Evolutionary conservation across 2,113 vertebrate species (phyloP).

Genomic region (Trogon melanurus): DNA sequence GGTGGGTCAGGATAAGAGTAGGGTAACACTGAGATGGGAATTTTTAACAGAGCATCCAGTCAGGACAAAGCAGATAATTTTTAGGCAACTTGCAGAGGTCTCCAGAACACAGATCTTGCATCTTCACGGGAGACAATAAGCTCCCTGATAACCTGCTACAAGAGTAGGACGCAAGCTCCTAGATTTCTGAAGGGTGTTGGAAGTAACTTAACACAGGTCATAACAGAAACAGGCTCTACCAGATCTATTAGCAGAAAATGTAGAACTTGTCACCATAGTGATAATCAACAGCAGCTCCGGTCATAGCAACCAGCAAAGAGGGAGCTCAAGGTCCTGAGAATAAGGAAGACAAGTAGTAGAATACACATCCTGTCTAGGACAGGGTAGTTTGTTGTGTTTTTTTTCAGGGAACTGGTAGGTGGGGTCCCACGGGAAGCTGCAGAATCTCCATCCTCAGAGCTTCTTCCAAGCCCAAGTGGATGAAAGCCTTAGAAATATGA

Average conservation of each 20-base stretch:
- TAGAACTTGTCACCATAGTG: background rate
- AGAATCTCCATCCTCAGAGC: background rate
- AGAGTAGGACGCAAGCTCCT: background rate
- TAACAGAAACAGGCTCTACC: background rate
- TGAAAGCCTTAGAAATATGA: background rate
- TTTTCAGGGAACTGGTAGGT: background rate
- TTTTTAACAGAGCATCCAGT: background rate
- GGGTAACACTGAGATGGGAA: background rate
- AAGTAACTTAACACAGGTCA: background rate
- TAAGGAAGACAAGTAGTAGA: background rate
- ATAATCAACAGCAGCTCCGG: background rate
- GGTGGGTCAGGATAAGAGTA: background rate
- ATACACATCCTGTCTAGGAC: background rate
- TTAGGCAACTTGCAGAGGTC: background rate
- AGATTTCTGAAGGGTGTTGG: background rate
- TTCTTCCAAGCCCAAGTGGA: background rate
- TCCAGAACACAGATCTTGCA: background rate
- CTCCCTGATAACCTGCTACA: background rate
- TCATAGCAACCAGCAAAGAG: background rate
- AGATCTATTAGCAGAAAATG: background rate
- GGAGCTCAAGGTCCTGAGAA: background rate
- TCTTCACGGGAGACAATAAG: background rate
- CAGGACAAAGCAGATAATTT: background rate
- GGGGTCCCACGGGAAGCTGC: background rate
- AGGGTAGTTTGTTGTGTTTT: background rate